phyloP scores from a whole-genome alignment of 2,113 vertebrate species.

The Tonatia bakeri region DNA sequence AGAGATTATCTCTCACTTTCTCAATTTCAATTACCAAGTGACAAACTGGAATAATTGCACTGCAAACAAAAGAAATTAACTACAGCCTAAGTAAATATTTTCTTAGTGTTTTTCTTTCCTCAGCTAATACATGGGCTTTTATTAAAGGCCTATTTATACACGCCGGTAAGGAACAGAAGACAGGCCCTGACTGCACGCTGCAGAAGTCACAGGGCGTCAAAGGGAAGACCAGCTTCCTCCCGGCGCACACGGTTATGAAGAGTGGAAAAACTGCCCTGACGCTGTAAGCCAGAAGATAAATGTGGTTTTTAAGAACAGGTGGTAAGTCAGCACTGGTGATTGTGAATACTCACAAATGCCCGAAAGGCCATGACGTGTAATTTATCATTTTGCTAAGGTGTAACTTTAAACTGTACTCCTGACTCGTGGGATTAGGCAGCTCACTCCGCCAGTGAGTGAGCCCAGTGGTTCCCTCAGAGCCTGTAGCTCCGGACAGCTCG shows the following conservation, averaged over 20 bases:
- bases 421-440: neutral
- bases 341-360: neutral
- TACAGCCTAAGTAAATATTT: slow-evolving; percentile 40
- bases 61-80: slow-evolving; percentile 59
- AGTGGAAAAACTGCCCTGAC: neutral
- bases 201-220: neutral
- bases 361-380: neutral
- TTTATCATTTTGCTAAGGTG: neutral
- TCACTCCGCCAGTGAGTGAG: neutral
- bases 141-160: slow-evolving; percentile 26
- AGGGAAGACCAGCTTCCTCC: neutral
- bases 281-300: slow-evolving; percentile 17
- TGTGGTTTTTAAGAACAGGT: neutral
- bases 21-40: slow-evolving; percentile 52
- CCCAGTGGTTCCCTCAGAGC: neutral
- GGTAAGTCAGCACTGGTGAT: slow-evolving; percentile 5
- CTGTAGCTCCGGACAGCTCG: neutral
- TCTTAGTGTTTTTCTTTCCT: neutral
- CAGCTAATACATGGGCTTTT: slow-evolving; percentile 54
- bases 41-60: slow-evolving; percentile 46
- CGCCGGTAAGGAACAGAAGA: neutral
- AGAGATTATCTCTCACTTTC: slow-evolving; percentile 29
- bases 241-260: neutral
- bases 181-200: neutral
- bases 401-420: neutral